Evolutionary conservation across 2,113 vertebrate species (phyloP).

Genomic region (Chamaea fasciata): DNA sequence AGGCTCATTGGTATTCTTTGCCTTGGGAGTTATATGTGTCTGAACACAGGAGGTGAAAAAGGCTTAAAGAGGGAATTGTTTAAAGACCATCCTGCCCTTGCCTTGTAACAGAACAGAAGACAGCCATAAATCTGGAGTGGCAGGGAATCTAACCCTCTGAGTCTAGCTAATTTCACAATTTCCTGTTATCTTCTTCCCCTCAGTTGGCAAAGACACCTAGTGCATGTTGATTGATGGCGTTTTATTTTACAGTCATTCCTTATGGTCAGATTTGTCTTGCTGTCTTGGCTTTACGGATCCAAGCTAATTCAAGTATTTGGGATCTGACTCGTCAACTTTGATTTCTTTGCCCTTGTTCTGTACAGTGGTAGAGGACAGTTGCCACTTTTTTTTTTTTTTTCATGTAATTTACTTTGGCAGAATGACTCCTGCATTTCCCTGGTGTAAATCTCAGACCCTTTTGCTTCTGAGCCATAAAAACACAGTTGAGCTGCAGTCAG

Average conservation of each 20-base stretch:
- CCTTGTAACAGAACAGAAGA: background rate
- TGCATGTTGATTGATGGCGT: background rate
- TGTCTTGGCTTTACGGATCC: background rate
- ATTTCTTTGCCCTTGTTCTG: background rate
- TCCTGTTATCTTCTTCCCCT: background rate
- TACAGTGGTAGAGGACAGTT: background rate
- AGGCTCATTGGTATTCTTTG: background rate
- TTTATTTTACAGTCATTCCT: background rate
- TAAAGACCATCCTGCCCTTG: background rate
- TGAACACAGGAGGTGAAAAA: background rate
- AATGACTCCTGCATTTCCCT: background rate
- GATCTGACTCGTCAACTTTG: background rate
- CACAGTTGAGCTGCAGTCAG: background rate
- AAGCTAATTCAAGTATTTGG: background rate
- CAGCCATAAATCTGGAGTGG: background rate
- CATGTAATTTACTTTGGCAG: background rate
- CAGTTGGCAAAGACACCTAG: background rate
- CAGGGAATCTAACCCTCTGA: background rate
- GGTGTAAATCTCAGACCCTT: background rate
- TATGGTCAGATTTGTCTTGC: background rate
- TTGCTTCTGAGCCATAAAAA: background rate
- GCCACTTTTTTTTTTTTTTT: background rate
- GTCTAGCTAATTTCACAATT: background rate
- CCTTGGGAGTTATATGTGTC: background rate
- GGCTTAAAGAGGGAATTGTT: background rate